Base-by-base conservation (phyloP, 1,140 invertebrate genomes). In the Papilio polyxenes region DNA sequence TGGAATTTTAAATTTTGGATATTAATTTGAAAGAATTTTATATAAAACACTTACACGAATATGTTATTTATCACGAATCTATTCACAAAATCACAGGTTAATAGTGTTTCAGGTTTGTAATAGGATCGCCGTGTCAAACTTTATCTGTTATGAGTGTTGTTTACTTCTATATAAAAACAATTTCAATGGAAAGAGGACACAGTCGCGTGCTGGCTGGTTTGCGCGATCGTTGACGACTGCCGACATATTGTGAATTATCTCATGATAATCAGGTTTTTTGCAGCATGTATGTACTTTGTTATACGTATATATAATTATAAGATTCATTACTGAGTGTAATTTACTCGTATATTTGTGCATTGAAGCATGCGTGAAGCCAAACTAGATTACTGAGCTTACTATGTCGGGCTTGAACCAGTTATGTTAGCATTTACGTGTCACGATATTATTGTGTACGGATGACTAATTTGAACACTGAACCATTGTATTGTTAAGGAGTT, bases 241-340 rank as follows among this genome's bases (percentile, higher is more conserved):
- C 5, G 5, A 13, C 20, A 17, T 8, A 11, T 31, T 65, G 62
- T 65, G 17, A 53, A 53, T 31, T 65, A 65, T 31, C 62, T 65
- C 5, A 65, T 13, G 62, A 31, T 65, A 65, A 65, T 65, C 62
- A 65, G 62, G 62, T 65, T 65, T 65, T 65, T 65, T 65, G 23
- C 20, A 23, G 20, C 9, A 10, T 37, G 31, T 31, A 65, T 59
- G 56, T 13, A 65, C 62, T 31, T 23, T 65, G 62, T 65, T 65
- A 65, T 65, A 65, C 10, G 62, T 37, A 53, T 53, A n/a, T n/a
- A n/a, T 31, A 65, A 65, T 31, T 13, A 37, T 65, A 31, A 20
- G 62, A 65, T 9, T 65, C 62, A 65, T 6, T 31, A 65, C 13
- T 65, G 11, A 65, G 23, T 65, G 23, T 65, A 65, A 65, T 65